Evolutionary conservation across 2,113 vertebrate genomes (phyloP).

Genomic region (Steatornis caripensis): DNA sequence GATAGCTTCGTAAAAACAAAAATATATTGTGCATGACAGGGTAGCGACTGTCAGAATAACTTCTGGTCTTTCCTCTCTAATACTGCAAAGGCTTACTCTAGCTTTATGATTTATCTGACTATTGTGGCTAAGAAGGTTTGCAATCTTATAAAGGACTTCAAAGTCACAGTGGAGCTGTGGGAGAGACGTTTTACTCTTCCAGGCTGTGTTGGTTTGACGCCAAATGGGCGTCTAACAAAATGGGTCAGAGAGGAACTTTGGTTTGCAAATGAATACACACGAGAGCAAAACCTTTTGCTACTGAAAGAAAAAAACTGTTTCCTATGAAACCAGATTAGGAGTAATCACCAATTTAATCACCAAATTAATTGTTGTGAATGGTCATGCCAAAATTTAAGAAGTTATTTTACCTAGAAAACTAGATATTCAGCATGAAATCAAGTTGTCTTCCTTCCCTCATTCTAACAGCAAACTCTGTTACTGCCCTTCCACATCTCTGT

Average conservation of each 20-base stretch:
- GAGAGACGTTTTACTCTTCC: neutral
- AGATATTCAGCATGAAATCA: neutral
- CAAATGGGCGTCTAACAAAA: no score
- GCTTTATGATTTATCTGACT: neutral
- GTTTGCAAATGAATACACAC: neutral
- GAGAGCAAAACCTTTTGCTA: neutral
- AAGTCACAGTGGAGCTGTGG: neutral
- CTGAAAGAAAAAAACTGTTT: neutral
- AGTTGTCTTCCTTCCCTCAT: neutral
- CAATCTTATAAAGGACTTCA: neutral
- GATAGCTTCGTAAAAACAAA: neutral
- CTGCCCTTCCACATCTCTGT: neutral
- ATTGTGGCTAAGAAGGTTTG: neutral
- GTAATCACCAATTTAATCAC: neutral
- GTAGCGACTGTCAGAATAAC: neutral
- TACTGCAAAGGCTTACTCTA: neutral
- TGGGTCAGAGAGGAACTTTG: neutral
- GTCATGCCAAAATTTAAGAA: neutral
- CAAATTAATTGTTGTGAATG: neutral
- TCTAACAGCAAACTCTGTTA: neutral
- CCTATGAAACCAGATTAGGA: neutral
- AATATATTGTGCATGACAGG: neutral
- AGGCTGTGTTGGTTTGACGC: neutral
- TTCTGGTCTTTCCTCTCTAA: neutral
- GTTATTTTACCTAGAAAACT: neutral